Evolutionary conservation across 2,113 vertebrate species (phyloP).

Genomic region (Alexandromys fortis): DNA sequence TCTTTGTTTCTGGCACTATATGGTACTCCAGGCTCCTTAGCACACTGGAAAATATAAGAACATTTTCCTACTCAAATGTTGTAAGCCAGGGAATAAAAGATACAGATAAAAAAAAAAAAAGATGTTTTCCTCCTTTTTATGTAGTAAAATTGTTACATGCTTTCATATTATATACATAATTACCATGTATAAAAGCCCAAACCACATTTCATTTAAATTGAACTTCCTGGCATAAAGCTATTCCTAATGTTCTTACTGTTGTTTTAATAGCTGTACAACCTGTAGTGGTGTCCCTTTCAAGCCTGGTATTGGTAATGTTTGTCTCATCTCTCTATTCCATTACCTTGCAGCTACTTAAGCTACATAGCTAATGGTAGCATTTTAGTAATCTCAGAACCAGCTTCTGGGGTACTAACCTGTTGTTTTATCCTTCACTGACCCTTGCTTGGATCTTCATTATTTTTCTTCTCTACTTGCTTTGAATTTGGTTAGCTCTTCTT

Average conservation of each 20-base stretch:
- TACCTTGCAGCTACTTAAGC: background rate
- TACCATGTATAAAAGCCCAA: conserved; percentile 33
- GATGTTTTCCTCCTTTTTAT: background rate
- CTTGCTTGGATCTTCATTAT: background rate
- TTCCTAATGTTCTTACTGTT: background rate
- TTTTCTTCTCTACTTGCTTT: conserved; percentile 38
- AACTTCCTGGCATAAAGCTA: background rate
- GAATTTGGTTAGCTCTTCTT: conserved; percentile 6
- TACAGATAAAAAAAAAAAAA: background rate
- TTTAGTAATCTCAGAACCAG: background rate
- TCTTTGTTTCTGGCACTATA: conserved; percentile 9
- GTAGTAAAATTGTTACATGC: background rate
- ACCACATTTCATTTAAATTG: conserved; percentile 26
- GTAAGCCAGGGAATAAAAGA: background rate
- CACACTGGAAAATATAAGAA: background rate
- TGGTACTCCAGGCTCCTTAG: background rate
- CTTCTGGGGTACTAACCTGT: conserved; percentile 16
- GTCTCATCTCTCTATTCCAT: conserved; percentile 7
- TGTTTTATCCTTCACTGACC: conserved; percentile 17
- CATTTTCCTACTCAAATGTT: background rate
- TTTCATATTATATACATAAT: background rate
- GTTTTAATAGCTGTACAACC: conserved; percentile 8
- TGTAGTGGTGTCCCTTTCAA: background rate
- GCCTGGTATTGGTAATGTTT: background rate
- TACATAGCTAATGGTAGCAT: background rate